phyloP scores from a whole-genome alignment of 2,888 invertebrate genomes.

The Drosophila anomalipes region DNA sequence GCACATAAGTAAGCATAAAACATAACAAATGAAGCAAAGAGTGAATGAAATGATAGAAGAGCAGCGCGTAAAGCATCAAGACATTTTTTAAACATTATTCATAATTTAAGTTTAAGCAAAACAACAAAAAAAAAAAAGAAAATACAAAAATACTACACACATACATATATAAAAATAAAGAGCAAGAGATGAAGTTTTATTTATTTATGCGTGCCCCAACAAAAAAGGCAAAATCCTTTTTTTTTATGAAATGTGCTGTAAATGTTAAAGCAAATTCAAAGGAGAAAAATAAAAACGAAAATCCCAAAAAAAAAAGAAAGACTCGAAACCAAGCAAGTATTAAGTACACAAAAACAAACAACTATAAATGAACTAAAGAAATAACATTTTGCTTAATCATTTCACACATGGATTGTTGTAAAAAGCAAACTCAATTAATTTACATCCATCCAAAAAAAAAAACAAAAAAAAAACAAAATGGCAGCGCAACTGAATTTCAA shows the following conservation, averaged over 20 bases:
- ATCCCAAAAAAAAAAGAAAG: slow-evolving; percentile 78
- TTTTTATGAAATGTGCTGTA: slow-evolving; percentile 62
- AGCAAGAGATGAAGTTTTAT: slow-evolving; percentile 58
- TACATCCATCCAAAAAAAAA: slow-evolving; percentile 75
- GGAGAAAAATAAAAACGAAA: slow-evolving; percentile 68
- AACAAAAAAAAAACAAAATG: slow-evolving; percentile 56
- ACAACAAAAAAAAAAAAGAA: slow-evolving; percentile 21
- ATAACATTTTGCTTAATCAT: slow-evolving; percentile 69
- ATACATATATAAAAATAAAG: slow-evolving; percentile 48
- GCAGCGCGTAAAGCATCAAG: slow-evolving; percentile 66
- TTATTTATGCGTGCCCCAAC: slow-evolving; percentile 68
- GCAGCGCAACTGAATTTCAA: slow-evolving; percentile 79
- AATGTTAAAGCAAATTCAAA: slow-evolving; percentile 66
- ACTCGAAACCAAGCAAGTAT: slow-evolving; percentile 86
- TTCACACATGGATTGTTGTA: slow-evolving; percentile 66
- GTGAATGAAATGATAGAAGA: slow-evolving; percentile 43
- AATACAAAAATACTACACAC: slow-evolving; percentile 40
- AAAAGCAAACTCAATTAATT: slow-evolving; percentile 71
- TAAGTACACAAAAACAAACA: slow-evolving; percentile 76
- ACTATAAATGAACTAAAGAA: slow-evolving; percentile 55
- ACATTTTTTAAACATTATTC: slow-evolving; percentile 74
- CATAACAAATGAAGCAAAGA: slow-evolving; percentile 28
- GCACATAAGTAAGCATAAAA: slow-evolving; percentile 53
- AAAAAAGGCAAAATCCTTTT: slow-evolving; percentile 45
- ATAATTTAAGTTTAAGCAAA: slow-evolving; percentile 78